These are phyloP conservation scores for Rhaphigaster nebulosa DNA, from an alignment of 2,888 invertebrate genomes.

Conservation along the genomic window DNA sequence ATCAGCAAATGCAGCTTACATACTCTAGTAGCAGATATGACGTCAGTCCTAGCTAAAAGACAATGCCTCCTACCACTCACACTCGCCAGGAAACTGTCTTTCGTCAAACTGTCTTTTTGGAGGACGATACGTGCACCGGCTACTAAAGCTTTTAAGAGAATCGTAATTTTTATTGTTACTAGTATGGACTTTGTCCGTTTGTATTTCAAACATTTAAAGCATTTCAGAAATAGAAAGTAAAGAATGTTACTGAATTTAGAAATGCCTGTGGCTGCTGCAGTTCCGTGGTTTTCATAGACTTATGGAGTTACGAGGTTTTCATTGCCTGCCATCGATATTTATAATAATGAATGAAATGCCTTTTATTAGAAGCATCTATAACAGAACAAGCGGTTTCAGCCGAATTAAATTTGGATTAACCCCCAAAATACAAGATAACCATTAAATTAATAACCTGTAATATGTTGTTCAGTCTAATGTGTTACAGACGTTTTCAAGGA, in stretches of 20 bases:
- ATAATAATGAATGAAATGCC: too few relatives aligned
- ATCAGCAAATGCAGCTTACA: conserved; percentile 19
- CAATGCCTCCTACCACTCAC: neutral
- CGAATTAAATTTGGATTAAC: too few relatives aligned
- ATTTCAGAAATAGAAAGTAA: neutral
- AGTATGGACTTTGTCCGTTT: neutral
- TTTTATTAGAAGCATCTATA: too few relatives aligned
- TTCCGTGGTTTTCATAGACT: too few relatives aligned
- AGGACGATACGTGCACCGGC: neutral
- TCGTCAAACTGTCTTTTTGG: conserved; percentile 39
- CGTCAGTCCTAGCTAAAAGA: conserved; percentile 25
- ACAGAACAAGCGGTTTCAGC: too few relatives aligned
- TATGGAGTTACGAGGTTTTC: too few relatives aligned
- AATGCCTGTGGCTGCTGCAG: too few relatives aligned
- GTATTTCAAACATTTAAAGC: neutral
- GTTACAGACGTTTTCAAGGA: too few relatives aligned
- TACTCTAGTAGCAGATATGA: neutral
- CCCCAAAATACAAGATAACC: too few relatives aligned
- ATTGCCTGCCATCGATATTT: too few relatives aligned
- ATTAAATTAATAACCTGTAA: too few relatives aligned
- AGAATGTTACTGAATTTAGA: neutral
- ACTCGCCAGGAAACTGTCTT: neutral
- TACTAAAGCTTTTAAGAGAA: neutral
- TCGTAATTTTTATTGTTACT: neutral
- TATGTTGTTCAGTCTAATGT: too few relatives aligned